Percentiles rank a stretch among this genome's conserved stretches.
These are phyloP conservation scores for Papilio dardanus DNA, from an alignment of 1,140 invertebrate species.

Conservation along the genomic window DNA sequence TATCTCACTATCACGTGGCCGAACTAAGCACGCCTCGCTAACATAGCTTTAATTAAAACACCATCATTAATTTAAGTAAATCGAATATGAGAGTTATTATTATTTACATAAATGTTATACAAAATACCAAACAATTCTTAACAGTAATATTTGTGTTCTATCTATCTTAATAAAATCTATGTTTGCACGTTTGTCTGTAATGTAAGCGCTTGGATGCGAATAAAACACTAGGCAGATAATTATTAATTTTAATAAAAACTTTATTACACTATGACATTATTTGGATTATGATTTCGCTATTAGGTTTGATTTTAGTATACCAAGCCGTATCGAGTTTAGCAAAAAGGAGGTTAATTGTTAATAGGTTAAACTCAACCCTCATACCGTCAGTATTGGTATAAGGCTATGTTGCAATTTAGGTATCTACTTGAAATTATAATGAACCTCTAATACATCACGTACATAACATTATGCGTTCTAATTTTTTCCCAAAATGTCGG, in stretches of 20 bases:
- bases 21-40: slow-evolving; percentile 47
- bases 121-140: background rate
- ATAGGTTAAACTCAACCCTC: slow-evolving; percentile 22
- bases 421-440: slow-evolving; percentile 29
- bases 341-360: background rate
- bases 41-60: slow-evolving; percentile 53
- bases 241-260: too few relatives aligned
- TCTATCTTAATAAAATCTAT: too few relatives aligned
- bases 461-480: slow-evolving; percentile 59
- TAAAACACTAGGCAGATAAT: too few relatives aligned
- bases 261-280: too few relatives aligned
- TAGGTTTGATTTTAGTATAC: too few relatives aligned
- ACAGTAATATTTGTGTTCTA: too few relatives aligned
- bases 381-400: background rate
- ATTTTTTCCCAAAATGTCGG: slow-evolving; percentile 69
- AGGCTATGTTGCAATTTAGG: slow-evolving; percentile 21
- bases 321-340: background rate
- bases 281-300: too few relatives aligned
- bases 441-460: slow-evolving; percentile 49
- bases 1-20: slow-evolving; percentile 72
- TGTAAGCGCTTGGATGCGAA: too few relatives aligned
- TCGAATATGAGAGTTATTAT: background rate
- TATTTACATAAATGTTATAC: background rate
- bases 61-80: slow-evolving; percentile 35
- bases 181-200: too few relatives aligned